Base-by-base conservation (phyloP, 2,113 vertebrate species). In the Rhea pennata region DNA sequence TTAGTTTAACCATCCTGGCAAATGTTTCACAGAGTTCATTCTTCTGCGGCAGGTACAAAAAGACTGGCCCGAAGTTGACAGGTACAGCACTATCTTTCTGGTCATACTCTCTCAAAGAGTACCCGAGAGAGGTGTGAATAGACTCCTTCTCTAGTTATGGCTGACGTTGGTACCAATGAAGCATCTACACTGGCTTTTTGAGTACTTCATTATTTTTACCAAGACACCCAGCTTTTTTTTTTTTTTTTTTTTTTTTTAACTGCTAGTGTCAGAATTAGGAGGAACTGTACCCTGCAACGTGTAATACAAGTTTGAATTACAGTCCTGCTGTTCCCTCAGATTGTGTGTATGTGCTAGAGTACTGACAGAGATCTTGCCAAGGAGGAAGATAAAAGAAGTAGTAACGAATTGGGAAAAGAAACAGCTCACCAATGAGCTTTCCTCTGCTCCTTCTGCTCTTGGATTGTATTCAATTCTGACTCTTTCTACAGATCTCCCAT, bases 301-400 rank as follows among this genome's bases (percentile, higher is more conserved):
- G 33, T 64, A 80, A 46, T 74, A 66, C 22, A 74, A 70, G 80
- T 90, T 64, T 77, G 92, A 88, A 54, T 96, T 91, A 84, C 74
- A 94, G 81, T 36, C 88, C 74, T 94, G 84, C 84, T 93, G 77
- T 92, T 91, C 76, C 51, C 58, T 96, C 66, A 66, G 80, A 84
- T 6, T 87, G 48, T 87, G 59, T 85, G n/a, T 76, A 48, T 85
- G 70, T 10, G 39, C 70, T 75, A 82, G 42, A 94, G 53, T 90
- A 50, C 84, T 82, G 83, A 71, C 69, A 80, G 93, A 87, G 88
- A 65, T 65, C 66, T 88, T 97, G 92, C 86, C 92, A 91, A 87
- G 27, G 73, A 87, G 87, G 72, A 93, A 74, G 79, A 93, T 88
- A 65, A 94, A 64, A 81, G 88, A 81, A 74, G 59, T 81, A 79